Base-by-base conservation (phyloP, 2,113 vertebrate species). In the Nycticryphes semicollaris region DNA sequence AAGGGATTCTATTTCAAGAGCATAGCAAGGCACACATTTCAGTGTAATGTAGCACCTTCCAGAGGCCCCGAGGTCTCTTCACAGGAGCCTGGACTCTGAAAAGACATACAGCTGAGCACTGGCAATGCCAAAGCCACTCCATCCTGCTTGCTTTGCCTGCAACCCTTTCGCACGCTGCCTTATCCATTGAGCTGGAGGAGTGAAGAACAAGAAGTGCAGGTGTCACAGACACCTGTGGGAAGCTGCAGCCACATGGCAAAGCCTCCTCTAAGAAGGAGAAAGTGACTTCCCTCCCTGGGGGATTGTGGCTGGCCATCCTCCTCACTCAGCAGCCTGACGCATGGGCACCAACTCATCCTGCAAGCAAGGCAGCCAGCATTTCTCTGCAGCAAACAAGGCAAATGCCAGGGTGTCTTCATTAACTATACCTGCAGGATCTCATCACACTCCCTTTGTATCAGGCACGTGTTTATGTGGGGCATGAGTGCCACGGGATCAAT, bases 391-490 rank as follows among this genome's bases (percentile, higher is more conserved):
- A 89, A 76, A 84, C 5, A 5, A 22, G 45, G 48, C 20, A 67
- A 90, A 53, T 4, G 17, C 4, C 2, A 1, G 51, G 51, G 50
- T 68, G 63, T 75, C 25, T 45, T 9, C 31, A 25, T 33, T 62
- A 67, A 23, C 35, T 5, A 0, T 60, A 94, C 94, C 90, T 96
- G 92, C 28, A 89, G 15, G 45, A 94, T 95, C 60, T 96, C 94
- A 4, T 94, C 92, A 66, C 96, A 91, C 27, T 96, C 94, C 64
- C 93, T 89, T 17, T 91, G 68, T 87, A 93, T 84, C 59, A 95
- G 77, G 68, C 90, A 94, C 0, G 7, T 89, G 84, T 89, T 89
- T 87, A 96, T 81, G 27, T 87, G 69, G 4, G 96, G 92, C 73
- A 95, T 84, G 64, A 93, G 57, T 4, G 16, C 37, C 43, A 81